phyloP scores from a whole-genome alignment of 30 jellyfish, hydroid and myxozoan species.

The Aurelia sp. region DNA sequence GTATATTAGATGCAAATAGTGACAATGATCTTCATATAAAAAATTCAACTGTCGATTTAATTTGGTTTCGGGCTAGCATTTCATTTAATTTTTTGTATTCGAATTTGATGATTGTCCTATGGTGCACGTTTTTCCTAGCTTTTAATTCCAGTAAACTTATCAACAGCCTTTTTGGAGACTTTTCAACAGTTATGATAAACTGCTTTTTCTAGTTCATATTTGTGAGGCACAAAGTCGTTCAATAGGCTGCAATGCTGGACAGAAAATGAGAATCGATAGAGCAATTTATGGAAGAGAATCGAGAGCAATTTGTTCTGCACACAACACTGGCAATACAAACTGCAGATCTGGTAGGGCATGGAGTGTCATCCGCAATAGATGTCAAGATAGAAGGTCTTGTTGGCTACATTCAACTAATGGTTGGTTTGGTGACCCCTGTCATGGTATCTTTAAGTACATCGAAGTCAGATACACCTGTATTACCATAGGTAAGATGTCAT shows the following conservation, averaged over 20 bases:
- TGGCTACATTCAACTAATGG: constrained; percentile 30
- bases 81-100: too few species aligned
- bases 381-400: constrained; percentile 45
- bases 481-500: constrained; percentile 35
- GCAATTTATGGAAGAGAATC: constrained; percentile 76
- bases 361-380: constrained; percentile 24
- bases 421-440: constrained; percentile 81
- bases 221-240: constrained; percentile 54
- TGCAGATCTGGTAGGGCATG: constrained; percentile 56
- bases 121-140: too few species aligned
- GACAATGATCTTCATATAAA: too few species aligned
- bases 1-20: too few species aligned
- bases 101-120: too few species aligned
- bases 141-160: too few species aligned
- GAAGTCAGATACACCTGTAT: constrained; percentile 61
- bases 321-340: constrained; percentile 48
- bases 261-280: constrained; percentile 43
- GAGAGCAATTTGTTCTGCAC: constrained; percentile 22
- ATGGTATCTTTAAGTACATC: constrained; percentile 42
- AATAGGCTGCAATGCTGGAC: constrained; percentile 47
- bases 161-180: too few species aligned
- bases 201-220: constrained; percentile 18
- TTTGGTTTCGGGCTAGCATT: too few species aligned
- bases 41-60: too few species aligned
- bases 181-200: too few species aligned